phyloP scores from a whole-genome alignment of 2,113 vertebrate genomes.

The Gymnogyps californianus region DNA sequence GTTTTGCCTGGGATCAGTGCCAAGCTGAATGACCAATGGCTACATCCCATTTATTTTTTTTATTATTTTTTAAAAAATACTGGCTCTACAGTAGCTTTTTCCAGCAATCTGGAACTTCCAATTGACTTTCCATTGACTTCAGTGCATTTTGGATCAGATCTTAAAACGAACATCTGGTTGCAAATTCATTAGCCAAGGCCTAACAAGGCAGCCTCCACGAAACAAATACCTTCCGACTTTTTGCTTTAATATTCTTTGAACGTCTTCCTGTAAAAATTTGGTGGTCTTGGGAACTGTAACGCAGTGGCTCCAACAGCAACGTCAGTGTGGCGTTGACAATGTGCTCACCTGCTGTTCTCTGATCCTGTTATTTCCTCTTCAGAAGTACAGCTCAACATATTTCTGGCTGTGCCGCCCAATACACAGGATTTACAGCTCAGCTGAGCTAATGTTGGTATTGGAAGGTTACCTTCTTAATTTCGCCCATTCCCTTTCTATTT shows the following conservation, averaged over 20 bases:
- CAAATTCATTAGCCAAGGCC: constrained; percentile 1
- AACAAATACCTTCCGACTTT: not conserved
- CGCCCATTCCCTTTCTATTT: not conserved
- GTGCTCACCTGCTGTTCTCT: constrained; percentile 33
- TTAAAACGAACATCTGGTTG: constrained; percentile 33
- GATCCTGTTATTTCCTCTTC: constrained; percentile 30
- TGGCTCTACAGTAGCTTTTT: not conserved
- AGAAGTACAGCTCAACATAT: not conserved
- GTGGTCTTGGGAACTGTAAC: not conserved
- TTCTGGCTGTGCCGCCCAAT: not conserved
- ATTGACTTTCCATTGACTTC: constrained; percentile 32
- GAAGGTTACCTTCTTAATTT: constrained; percentile 7
- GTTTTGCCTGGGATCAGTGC: not conserved
- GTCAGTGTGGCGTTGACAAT: not conserved
- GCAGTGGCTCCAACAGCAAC: not conserved
- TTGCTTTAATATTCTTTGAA: not conserved
- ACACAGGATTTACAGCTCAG: constrained; percentile 26
- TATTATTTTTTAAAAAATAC: not conserved
- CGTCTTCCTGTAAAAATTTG: not conserved
- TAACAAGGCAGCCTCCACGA: not conserved
- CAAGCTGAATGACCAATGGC: not conserved
- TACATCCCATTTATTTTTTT: not conserved
- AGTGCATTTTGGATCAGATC: constrained; percentile 12
- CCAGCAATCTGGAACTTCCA: constrained; percentile 7
- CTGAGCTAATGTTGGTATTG: constrained; percentile 20